Evolutionary conservation across 2,113 vertebrate genomes (phyloP), one percentile per base, ranked within the genome.

Genomic region (Oncorhynchus clarkii): DNA sequence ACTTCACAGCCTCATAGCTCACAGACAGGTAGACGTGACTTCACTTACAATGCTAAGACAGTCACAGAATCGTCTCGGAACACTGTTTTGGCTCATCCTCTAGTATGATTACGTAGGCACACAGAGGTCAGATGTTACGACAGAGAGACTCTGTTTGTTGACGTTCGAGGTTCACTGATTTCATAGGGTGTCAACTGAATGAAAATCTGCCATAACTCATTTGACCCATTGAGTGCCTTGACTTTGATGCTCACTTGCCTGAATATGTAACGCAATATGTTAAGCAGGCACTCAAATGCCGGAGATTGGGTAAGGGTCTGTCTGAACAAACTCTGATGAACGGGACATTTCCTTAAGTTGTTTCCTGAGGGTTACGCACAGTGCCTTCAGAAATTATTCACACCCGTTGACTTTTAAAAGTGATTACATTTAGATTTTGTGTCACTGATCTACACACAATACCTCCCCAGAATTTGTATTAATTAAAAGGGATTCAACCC

Each of bases 1-100:
- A 81, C 78, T 85, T 87, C 89, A 89, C 68, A 81, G 85, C 79
- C 78, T 75, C 88, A 88, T 57, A 80, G 84, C 80, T 80, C 76
- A 31, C 59, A 67, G 64, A 82, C 74, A 64, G 78, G 78, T 67
- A 77, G 81, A 88, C 76, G 82, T 87, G 74, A 90, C 80, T 87
- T 71, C 72, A 83, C 82, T 90, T 78, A 77, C 79, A 88, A 90
- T 80, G 57, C 29, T 48, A 34, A 75, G 11, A 57, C 65, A 74
- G 70, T 72, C 73, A 49, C 65, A 45, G 39, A 45, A 45, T 11
- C 9, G 2, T 45, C 39, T 45, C 77, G 67, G 31, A 20, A 49
- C 59, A 64, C n/a, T 60, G 67, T 12, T 51, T 70, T 67, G 22
- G 26, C n/a, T 59, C 2, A 62, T 70, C 59, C 57, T 68, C 57